Percentiles rank a stretch among this genome's conserved stretches.
Conservation (phyloP, 1,140 invertebrate species). For the Thalassaphorura encarpata region DNA sequence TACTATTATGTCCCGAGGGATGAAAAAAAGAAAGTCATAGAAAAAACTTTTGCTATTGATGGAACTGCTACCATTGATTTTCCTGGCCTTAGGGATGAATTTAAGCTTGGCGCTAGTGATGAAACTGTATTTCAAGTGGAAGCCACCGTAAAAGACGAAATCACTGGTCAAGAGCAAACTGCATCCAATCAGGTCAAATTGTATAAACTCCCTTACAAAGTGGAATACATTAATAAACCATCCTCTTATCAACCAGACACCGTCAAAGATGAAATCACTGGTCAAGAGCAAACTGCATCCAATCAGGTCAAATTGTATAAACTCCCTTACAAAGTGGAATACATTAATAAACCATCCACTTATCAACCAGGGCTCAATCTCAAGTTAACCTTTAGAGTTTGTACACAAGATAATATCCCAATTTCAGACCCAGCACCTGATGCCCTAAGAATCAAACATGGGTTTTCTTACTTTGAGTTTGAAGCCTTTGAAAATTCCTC, state of each 20-base stretch:
- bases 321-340: constrained; percentile 62
- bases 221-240: too few species aligned
- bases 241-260: too few species aligned
- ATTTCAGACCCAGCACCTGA: constrained; percentile 46
- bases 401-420: constrained; percentile 61
- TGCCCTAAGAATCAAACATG: constrained; percentile 53
- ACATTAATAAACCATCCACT: too few species aligned
- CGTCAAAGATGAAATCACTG: constrained; percentile 66
- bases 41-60: too few species aligned
- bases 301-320: constrained; percentile 62
- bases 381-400: constrained; percentile 48
- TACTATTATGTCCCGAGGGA: constrained; percentile 49
- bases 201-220: constrained; percentile 66
- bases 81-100: constrained; percentile 56
- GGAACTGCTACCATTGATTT: constrained; percentile 64
- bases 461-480: constrained; percentile 53
- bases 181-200: constrained; percentile 57
- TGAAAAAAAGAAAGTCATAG: constrained; percentile 53
- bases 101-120: constrained; percentile 36
- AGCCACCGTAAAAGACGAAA: constrained; percentile 59
- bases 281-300: constrained; percentile 66
- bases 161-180: constrained; percentile 71
- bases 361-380: constrained; percentile 67
- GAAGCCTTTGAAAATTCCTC: constrained; percentile 47
- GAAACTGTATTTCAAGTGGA: not conserved